Base-by-base conservation (phyloP, 2,797 vertebrate species). In the Malacoctenus gilli region DNA sequence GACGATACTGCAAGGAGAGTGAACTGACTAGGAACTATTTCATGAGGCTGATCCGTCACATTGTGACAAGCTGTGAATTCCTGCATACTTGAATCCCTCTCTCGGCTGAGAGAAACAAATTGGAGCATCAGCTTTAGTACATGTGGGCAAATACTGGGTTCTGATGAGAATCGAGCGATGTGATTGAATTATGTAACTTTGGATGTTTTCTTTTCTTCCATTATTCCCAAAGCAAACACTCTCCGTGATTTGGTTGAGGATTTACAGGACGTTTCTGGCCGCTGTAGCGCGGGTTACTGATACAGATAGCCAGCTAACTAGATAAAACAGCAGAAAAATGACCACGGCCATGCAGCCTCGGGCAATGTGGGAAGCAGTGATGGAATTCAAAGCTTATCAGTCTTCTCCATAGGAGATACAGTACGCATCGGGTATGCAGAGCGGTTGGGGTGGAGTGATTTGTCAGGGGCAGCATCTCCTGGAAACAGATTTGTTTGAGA, bases 361-460 rank as follows among this genome's bases (percentile, higher is more conserved):
- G 77, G 72, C 79, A 38, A 66, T 12, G 60, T 65, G 38, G 25
- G 62, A 66, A 68, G 59, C 28, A 3, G 41, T 54, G 67, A 76
- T 80, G 67, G 68, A 76, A 81, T 85, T 81, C 70, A 68, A 62
- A 68, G 69, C 72, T 81, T 78, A 83, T 82, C 82, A 50, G 64
- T 71, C 73, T 39, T 70, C 67, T 79, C 75, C 30, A 60, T 72
- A 77, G 79, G 69, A 59, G 72, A 79, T 65, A 62, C 73, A 35
- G 73, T 68, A 63, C 64, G 67, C 51, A 75, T 66, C 60, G 68
- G 59, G 22, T 72, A 52, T 50, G 73, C 68, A 69, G 82, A 76
- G 68, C 68, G 79, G 72, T 79, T 10, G 16, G n/a, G 58, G 31
- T 66, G 71, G 64, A 77, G 55, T 60, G 68, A 82, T 82, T 72